Base-by-base conservation (phyloP, 2,888 invertebrate genomes). In the Athalia cordata region DNA sequence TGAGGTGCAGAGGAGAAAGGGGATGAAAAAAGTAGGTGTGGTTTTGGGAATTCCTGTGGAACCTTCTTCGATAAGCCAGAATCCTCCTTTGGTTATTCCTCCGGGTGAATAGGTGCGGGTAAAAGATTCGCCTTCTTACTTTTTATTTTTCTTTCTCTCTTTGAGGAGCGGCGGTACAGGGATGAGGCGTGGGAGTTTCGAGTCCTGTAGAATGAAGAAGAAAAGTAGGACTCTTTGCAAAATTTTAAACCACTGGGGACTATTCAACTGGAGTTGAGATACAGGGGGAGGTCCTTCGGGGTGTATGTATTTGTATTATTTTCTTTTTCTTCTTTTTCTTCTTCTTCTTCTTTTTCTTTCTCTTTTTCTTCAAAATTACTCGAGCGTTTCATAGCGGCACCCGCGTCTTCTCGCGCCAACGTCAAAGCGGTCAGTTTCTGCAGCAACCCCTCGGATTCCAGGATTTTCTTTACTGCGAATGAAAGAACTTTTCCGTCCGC, bases 361-460 rank as follows among this genome's bases (percentile, higher is more conserved):
- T 55, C n/a, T 55, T 55, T 55, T 68, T 68, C 43, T 52, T 15
- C 29, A 43, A 68, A 68, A 68, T 68, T 68, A 68, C 68, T 68
- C 52, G 43, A 68, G 68, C 68, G 68, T 68, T 29, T 29, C 68
- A 68, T 68, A 13, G 52, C 66, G 66, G 66, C 13, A 66, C 50
- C 68, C 68, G 68, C 66, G 59, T 59, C 5, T 11, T 5, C n/a
- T 5, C 9, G 47, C 15, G 66, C 13, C 47, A 68, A 5, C 68
- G 68, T 68, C 68, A 68, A 68, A 68, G 68, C 68, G 68, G 50
- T 68, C 68, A 55, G 15, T n/a, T 68, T 52, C 11, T 47, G 11
- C 68, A 29, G 29, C 29, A 55, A 68, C 52, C 68, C 47, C n/a
- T 66, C 66, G 29, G 29, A 29, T 68, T 55, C 52, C 50, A 15